Base-by-base conservation (phyloP, 2,113 vertebrate genomes). In the Eolophus roseicapilla region DNA sequence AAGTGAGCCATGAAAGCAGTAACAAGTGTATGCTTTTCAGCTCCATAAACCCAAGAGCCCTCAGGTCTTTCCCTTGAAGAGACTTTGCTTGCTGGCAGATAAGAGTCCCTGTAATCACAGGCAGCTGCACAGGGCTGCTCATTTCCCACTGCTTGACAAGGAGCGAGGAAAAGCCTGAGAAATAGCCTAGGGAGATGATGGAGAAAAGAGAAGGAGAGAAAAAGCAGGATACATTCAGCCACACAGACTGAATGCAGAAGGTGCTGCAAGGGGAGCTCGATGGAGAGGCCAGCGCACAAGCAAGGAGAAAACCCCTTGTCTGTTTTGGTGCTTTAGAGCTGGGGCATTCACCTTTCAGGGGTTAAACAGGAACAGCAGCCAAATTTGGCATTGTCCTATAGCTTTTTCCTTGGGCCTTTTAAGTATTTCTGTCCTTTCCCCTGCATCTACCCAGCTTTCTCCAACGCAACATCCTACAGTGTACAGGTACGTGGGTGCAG, bases 11-110 rank as follows among this genome's bases (percentile, higher is more conserved):
- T 75, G 50, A 96, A 92, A 94, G 76, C 55, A 1, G 46, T 28
- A 96, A 88, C 79, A 90, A 6, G 19, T 57, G 55, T 33, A 46
- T 65, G 85, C 19, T 93, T 94, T 90, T 77, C 63, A 91, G 90
- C 64, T 67, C 82, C 46, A 35, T 67, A 78, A 88, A 75, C 35
- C 81, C 81, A 31, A 2, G 41, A 65, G 74, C 77, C 18, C 55
- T 78, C 52, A 82, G 81, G 39, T 82, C 79, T 93, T 85, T 81
- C 60, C 50, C 49, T 31, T 29, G 76, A 76, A 90, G 91, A 70
- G 82, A 68, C 52, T 52, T 79, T 50, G 35, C 79, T 75, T 89
- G 77, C 43, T 69, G 0, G 0, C 39, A 83, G 88, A 70, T 92
- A 90, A 88, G 68, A 90, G 47, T 23, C 50, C 35, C 17, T 4